phyloP scores from a whole-genome alignment of 2,113 vertebrate species.

The Cephalopholis sonnerati region DNA sequence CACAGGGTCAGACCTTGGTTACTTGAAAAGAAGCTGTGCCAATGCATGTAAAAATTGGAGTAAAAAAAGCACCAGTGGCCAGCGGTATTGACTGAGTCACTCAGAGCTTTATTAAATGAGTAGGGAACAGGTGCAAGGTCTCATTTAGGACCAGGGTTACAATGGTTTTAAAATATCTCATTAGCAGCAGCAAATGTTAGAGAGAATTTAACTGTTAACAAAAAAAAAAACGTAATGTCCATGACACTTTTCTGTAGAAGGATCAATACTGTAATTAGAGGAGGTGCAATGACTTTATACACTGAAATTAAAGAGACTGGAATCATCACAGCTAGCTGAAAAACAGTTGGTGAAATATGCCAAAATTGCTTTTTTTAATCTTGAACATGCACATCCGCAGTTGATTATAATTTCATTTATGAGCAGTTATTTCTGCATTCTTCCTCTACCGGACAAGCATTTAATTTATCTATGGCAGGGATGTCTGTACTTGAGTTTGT shows the following conservation, averaged over 20 bases:
- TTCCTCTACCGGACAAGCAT: constrained; percentile 26
- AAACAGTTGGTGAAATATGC: constrained; percentile 25
- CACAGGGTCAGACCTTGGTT: constrained; percentile 43
- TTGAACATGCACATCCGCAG: constrained; percentile 2
- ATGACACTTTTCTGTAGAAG: background rate
- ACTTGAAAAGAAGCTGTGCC: constrained; percentile 14
- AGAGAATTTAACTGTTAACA: no score
- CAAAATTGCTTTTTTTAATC: constrained; percentile 10
- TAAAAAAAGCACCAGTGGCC: constrained; percentile 28
- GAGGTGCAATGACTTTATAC: background rate
- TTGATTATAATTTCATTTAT: constrained; percentile 60
- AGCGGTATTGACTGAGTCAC: constrained; percentile 25
- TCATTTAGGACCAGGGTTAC: constrained; percentile 17
- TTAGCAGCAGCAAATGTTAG: constrained; percentile 20
- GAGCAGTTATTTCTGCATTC: constrained; percentile 10
- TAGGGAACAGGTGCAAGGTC: constrained; percentile 43
- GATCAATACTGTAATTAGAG: background rate
- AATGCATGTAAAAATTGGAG: constrained; percentile 7
- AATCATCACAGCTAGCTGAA: constrained; percentile 30
- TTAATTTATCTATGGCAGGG: constrained; percentile 32
- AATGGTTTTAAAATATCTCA: constrained; percentile 47
- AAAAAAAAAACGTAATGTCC: no score
- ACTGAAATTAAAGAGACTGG: background rate
- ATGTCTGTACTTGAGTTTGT: constrained; percentile 42
- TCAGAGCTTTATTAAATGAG: constrained; percentile 18